Evolutionary conservation across 2,797 vertebrate genomes (phyloP), one percentile per base, ranked within the genome.

Genomic region (Tolypeutes matacus): DNA sequence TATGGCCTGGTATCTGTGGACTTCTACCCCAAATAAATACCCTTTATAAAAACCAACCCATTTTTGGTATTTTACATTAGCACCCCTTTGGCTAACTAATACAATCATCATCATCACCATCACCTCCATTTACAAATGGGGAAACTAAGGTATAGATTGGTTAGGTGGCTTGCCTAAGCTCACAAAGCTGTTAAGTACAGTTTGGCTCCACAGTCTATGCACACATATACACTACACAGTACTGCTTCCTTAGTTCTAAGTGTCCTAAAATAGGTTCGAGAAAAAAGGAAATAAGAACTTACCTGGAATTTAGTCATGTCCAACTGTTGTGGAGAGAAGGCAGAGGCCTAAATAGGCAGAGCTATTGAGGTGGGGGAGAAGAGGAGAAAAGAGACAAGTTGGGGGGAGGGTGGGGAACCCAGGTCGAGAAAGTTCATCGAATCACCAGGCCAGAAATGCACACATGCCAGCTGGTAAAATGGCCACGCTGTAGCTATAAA

Each of bases 371-470:
- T 20, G 20, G 60, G 65, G 46, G 53, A 76, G 85, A 93, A 95
- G 91, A 75, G 78, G 87, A 95, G 91, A 76, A 84, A 95, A 85
- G 21, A 89, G 72, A 84, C 93, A 85, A 96, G 53, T 51, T 92
- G 58, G 62, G 62, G 70, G 89, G 72, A 85, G 62, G 80, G 95
- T 82, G 75, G 62, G 64, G 82, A 92, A 86, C 20, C 25, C 60
- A 86, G 67, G 86, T 65, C 49, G 36, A 82, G 89, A 95, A 69
- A 46, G 42, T 82, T 94, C 75, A 87, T 67, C 94, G 89, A 72
- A 89, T 89, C 85, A 94, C n/a, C 53, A 95, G 75, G 29, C 75
- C 82, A 89, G 89, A 92, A 89, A 92, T 94, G 36, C 80, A 89
- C 70, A 95, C 84, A 70, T 56, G 84, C 78, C 96, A 92, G 46